A percentile compares a stretch with the other conserved stretches of the same genome.
Evolutionary conservation across 2,113 vertebrate genomes (phyloP).

Genomic region (Eubucco bourcierii): DNA sequence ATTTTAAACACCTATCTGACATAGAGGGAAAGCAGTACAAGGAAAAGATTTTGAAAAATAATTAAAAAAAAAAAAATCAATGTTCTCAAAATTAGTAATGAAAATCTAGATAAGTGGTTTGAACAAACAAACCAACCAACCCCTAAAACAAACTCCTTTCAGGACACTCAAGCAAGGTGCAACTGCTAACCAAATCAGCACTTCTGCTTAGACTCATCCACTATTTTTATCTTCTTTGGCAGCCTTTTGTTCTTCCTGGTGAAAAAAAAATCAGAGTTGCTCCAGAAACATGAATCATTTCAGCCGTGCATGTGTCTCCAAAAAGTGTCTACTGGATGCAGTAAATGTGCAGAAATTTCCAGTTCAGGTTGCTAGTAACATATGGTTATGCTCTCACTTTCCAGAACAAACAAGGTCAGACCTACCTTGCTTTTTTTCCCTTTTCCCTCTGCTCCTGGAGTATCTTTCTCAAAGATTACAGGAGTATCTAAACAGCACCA

Average conservation of each 20-base stretch:
- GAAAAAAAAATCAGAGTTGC: not conserved
- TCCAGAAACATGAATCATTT: not conserved
- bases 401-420: conserved; percentile 24
- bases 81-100: not conserved
- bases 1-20: not conserved
- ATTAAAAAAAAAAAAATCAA: not conserved
- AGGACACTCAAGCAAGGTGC: not conserved
- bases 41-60: not conserved
- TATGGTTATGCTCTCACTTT: not conserved
- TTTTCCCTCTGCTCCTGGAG: conserved; percentile 16
- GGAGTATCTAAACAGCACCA: conserved; percentile 40
- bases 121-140: not conserved
- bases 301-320: not conserved
- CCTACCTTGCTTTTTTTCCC: not conserved
- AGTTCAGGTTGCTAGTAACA: not conserved
- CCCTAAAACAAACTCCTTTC: not conserved
- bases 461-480: conserved; percentile 40
- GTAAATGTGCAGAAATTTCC: not conserved
- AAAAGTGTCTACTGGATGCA: not conserved
- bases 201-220: not conserved
- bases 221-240: not conserved
- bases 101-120: not conserved
- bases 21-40: not conserved
- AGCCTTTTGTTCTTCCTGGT: not conserved
- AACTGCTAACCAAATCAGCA: not conserved